Base-by-base conservation (phyloP, 2,888 invertebrate genomes). In the Lissocephala sabroskyi region DNA sequence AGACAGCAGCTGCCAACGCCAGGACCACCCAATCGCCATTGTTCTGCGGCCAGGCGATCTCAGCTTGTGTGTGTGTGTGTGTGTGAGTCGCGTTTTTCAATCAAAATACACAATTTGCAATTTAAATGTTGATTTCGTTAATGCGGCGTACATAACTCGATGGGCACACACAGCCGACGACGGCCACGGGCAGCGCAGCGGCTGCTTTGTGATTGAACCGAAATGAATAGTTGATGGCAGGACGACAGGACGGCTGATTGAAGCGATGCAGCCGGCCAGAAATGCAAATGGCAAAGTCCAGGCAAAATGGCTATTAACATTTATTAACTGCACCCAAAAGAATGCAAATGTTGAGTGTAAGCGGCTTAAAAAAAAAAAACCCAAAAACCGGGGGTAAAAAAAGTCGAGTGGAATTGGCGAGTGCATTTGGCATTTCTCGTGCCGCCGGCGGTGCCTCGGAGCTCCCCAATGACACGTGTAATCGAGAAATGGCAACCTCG, bases 111-210 rank as follows among this genome's bases (percentile, higher is more conserved):
- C 52, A 75, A 71, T 63, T 70, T 64, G 62, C 73, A 66, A 67
- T 66, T 71, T 53, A 75, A 71, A 70, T 75, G 52, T 46, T 55
- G 56, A 63, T 59, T 52, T 49, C 58, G 59, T 64, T 71, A 71
- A 67, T 64, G 67, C 73, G 47, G 36, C 41, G 43, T 50, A 51
- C n/a, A n/a, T 53, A 61, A 40, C 47, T 52, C 49, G 54, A 52
- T 60, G 44, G 23, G 16, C 18, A 17, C 19, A 19, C 13, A 14
- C 14, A 6, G 2, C 23, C 19, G 45, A 7, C 3, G 7, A 23
- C 3, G 23, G 23, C 23, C 7, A n/a, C n/a, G n/a, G n/a, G n/a
- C n/a, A n/a, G n/a, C n/a, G n/a, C n/a, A n/a, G n/a, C 7, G 23
- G 3, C 23, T 23, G 52, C 51, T 56, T 58, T 58, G 52, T 58